These are phyloP conservation scores for Hexactinellida sp. DNA, from an alignment of 37 sponge, comb jelly and placozoan species.

Conservation along the genomic window DNA sequence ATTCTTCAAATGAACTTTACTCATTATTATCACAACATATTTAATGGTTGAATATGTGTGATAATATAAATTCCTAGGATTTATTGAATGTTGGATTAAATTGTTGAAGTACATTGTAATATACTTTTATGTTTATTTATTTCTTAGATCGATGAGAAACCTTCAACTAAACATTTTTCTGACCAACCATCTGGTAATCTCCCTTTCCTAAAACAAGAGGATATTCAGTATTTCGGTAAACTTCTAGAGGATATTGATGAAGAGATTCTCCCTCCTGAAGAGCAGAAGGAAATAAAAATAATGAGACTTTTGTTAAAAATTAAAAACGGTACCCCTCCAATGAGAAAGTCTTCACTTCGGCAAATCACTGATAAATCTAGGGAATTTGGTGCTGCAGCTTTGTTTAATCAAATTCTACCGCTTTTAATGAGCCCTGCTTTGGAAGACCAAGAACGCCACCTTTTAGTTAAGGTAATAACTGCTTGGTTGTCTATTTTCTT, in stretches of 20 bases:
- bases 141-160: slow-evolving; percentile 23
- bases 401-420: slow-evolving; percentile 98
- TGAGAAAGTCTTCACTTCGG: slow-evolving; percentile 94
- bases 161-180: slow-evolving; percentile 10
- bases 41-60: too few relatives aligned
- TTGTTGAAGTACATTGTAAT: too few relatives aligned
- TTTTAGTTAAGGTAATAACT: slow-evolving; percentile 88
- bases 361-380: slow-evolving; percentile 95
- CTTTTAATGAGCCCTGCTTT: slow-evolving; percentile 86
- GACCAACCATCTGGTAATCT: slow-evolving; percentile 42
- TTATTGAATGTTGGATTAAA: too few relatives aligned
- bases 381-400: slow-evolving; percentile 91
- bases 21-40: too few relatives aligned
- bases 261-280: slow-evolving; percentile 66
- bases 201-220: slow-evolving; percentile 91
- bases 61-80: too few relatives aligned
- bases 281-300: slow-evolving; percentile 90
- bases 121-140: too few relatives aligned
- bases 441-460: slow-evolving; percentile 93
- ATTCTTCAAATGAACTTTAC: too few relatives aligned
- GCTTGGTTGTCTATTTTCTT: background rate
- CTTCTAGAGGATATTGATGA: slow-evolving; percentile 81
- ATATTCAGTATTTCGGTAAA: slow-evolving; percentile 92
- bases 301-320: slow-evolving; percentile 93
- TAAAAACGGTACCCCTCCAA: slow-evolving; percentile 98